Evolutionary conservation across 1,140 invertebrate species (phyloP), one percentile per base, ranked within the genome.

Genomic region (Contarinia nasturtii): DNA sequence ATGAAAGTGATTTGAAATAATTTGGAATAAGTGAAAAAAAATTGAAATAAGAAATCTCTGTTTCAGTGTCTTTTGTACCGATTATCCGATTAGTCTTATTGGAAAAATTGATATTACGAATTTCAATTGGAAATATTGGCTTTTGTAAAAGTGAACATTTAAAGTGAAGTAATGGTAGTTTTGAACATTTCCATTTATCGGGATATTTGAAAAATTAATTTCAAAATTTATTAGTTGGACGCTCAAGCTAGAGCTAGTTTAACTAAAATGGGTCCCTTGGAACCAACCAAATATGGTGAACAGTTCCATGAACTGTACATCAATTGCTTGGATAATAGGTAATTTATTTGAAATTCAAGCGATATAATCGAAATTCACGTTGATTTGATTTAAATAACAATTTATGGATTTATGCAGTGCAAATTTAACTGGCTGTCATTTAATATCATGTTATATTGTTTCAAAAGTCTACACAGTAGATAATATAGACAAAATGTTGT

Each of bases 241-340:
- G n/a, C n/a, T n/a, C n/a, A 27, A 27, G 27, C 27, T 10, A 27
- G 27, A 5, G 27, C 27, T 5, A 38, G 12, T 38, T 38, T n/a
- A 11, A 27, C 11, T 27, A 63, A 58, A 59, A 61, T 63, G 49
- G 60, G 61, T 42, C 54, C 63, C 48, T 46, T 61, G 12, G 58
- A 63, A 58, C 61, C 61, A 40, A 50, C 58, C 21, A 63, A 63
- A 57, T 63, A 63, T 53, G 61, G 61, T 45, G 61, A 61, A 54
- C 54, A 63, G 50, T 63, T 63, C 52, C 63, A 63, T 50, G 60
- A 63, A 51, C 53, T 63, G 49, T 63, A 61, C 47, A 61, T 61
- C 12, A 61, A 55, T 51, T 57, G 54, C 52, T 56, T 55, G 33
- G 57, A 61, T 49, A 60, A 20, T 7, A 57, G 60, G 60, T 59